A percentile compares a stretch with the other conserved stretches of the same genome.
These are phyloP conservation scores for Euphysa ruthae DNA, from an alignment of 30 jellyfish, hydroid and myxozoan species.

Conservation along the genomic window DNA sequence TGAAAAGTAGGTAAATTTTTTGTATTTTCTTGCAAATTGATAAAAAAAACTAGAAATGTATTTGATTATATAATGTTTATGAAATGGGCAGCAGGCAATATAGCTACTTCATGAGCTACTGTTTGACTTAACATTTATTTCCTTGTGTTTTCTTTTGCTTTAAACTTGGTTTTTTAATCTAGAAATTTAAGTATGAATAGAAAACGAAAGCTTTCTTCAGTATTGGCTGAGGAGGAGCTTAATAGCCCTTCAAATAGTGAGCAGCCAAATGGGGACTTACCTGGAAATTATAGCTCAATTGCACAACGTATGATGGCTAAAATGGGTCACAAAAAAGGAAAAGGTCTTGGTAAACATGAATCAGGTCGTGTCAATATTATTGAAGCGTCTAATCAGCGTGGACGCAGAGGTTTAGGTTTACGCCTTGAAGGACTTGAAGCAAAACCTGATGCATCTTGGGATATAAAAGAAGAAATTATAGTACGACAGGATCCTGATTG, in stretches of 20 bases:
- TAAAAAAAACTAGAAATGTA: no score
- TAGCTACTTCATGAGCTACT: no score
- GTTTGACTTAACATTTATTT: background rate
- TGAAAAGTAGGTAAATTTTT: no score
- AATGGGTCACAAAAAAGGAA: constrained; percentile 85
- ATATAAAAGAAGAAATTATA: constrained; percentile 45
- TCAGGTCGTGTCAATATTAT: constrained; percentile 85
- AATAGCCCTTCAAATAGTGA: background rate
- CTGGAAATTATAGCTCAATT: constrained; percentile 18
- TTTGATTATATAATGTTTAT: no score
- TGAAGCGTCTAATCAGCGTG: constrained; percentile 94
- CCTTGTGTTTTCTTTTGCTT: background rate
- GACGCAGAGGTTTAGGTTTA: constrained; percentile 89
- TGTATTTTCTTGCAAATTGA: no score
- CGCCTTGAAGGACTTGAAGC: constrained; percentile 71
- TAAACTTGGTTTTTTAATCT: no score
- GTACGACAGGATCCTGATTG: constrained; percentile 55
- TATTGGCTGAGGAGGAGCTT: background rate
- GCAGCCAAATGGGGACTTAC: background rate
- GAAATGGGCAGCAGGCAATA: no score
- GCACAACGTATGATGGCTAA: constrained; percentile 53
- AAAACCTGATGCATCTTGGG: constrained; percentile 56
- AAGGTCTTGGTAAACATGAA: constrained; percentile 82
- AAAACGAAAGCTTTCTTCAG: background rate
- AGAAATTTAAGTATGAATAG: background rate